Evolutionary conservation across 2,888 invertebrate species (phyloP).

Genomic region (Priocnemis perturbator): DNA sequence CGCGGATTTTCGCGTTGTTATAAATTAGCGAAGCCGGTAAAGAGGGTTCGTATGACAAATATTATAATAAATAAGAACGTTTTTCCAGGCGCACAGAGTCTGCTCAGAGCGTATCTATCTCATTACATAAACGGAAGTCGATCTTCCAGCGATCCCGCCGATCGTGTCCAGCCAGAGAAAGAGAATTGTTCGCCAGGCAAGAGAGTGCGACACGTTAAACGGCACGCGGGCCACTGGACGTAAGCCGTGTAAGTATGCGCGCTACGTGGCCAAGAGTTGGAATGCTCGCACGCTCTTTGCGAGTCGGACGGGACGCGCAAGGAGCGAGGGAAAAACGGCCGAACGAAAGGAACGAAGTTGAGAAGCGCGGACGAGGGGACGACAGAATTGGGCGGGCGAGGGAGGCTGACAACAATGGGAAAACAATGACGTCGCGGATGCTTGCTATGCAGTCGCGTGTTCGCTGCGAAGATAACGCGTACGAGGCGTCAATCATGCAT

Average conservation of each 20-base stretch:
- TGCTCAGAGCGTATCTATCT: conserved; percentile 5
- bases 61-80: no score
- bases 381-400: conserved; percentile 12
- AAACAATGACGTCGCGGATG: conserved; percentile 63
- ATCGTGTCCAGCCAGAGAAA: conserved; percentile 14
- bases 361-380: neutral
- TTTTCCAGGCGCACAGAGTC: no score
- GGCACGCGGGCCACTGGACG: conserved; percentile 46
- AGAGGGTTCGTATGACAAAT: no score
- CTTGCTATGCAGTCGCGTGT: conserved; percentile 56
- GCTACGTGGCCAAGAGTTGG: conserved; percentile 58
- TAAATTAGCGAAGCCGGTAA: no score
- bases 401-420: conserved; percentile 22
- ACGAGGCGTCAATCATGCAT: conserved; percentile 4
- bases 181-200: conserved; percentile 21
- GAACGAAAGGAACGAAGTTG: conserved; percentile 16
- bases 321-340: conserved; percentile 10
- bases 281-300: conserved; percentile 57
- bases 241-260: conserved; percentile 60
- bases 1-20: no score
- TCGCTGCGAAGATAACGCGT: conserved; percentile 27
- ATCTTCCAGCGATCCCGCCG: conserved; percentile 14
- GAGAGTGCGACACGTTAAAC: conserved; percentile 35
- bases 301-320: conserved; percentile 23
- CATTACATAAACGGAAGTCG: conserved; percentile 27